phyloP scores from a whole-genome alignment of 2,113 vertebrate genomes.

The Rhinichthys klamathensis region DNA sequence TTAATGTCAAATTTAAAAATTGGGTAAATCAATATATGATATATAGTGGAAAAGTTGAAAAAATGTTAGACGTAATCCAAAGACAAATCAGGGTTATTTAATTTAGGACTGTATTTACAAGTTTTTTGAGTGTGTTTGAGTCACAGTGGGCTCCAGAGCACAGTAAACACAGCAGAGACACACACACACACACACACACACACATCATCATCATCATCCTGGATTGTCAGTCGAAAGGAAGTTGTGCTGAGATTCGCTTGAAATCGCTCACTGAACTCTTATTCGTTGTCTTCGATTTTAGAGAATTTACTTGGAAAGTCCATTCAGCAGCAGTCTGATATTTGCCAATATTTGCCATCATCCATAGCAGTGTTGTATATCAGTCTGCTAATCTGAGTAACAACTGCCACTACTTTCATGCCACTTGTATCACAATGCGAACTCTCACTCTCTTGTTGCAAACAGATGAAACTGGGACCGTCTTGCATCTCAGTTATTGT shows the following conservation, averaged over 20 bases:
- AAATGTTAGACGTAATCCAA: background rate
- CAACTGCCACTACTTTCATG: too few relatives aligned
- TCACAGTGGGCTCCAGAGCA: slow-evolving; percentile 37
- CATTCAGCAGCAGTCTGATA: too few relatives aligned
- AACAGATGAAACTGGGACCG: too few relatives aligned
- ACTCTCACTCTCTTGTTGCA: too few relatives aligned
- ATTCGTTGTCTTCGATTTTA: too few relatives aligned
- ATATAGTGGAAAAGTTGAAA: background rate
- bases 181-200: slow-evolving; percentile 25
- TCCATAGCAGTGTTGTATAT: too few relatives aligned
- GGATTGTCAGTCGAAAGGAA: background rate
- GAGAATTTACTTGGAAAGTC: too few relatives aligned
- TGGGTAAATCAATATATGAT: background rate
- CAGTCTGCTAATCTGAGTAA: too few relatives aligned
- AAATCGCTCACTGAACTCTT: slow-evolving; percentile 30
- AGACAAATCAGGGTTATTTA: background rate
- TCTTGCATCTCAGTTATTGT: too few relatives aligned
- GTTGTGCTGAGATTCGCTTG: background rate
- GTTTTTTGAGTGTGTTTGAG: slow-evolving; percentile 9
- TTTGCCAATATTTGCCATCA: too few relatives aligned
- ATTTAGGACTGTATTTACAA: background rate
- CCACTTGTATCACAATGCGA: too few relatives aligned
- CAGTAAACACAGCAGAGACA: slow-evolving; percentile 57
- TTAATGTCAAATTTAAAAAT: background rate
- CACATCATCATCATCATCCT: background rate